A percentile compares a stretch with the other conserved stretches of the same genome.
Evolutionary conservation across 2,888 invertebrate genomes (phyloP).

Genomic region (Thereva unica): DNA sequence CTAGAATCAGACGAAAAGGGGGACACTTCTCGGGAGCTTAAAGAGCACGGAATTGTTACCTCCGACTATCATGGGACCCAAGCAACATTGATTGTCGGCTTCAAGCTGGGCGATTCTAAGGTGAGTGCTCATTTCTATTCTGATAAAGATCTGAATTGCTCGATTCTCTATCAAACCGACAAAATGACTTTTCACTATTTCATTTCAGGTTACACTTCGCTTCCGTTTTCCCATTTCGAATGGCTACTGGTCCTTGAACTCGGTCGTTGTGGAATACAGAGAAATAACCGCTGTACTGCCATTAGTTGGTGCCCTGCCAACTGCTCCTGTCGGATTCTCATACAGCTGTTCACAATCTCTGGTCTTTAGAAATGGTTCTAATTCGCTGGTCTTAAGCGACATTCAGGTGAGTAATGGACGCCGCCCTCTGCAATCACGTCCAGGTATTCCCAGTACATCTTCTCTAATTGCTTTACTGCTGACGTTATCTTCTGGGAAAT

Average conservation of each 20-base stretch:
- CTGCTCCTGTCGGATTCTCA: constrained; percentile 63
- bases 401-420: constrained; percentile 58
- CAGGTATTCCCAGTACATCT: background rate
- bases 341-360: constrained; percentile 62
- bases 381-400: constrained; percentile 60
- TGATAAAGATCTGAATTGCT: background rate
- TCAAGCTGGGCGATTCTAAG: constrained; percentile 1
- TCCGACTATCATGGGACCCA: constrained; percentile 46
- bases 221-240: constrained; percentile 32
- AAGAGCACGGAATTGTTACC: constrained; percentile 54
- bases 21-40: constrained; percentile 54
- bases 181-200: background rate
- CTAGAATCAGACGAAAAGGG: constrained; percentile 45
- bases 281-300: constrained; percentile 43
- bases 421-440: background rate
- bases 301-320: constrained; percentile 53
- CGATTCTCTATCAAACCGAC: background rate
- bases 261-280: constrained; percentile 61
- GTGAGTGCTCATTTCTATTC: too few species aligned
- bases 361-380: constrained; percentile 60
- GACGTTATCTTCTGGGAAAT: constrained; percentile 19
- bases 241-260: constrained; percentile 64
- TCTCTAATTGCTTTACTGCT: background rate
- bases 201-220: constrained; percentile 24
- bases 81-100: constrained; percentile 6